Conservation (phyloP, 1,140 invertebrate species). For the Campoletis sonorensis region DNA sequence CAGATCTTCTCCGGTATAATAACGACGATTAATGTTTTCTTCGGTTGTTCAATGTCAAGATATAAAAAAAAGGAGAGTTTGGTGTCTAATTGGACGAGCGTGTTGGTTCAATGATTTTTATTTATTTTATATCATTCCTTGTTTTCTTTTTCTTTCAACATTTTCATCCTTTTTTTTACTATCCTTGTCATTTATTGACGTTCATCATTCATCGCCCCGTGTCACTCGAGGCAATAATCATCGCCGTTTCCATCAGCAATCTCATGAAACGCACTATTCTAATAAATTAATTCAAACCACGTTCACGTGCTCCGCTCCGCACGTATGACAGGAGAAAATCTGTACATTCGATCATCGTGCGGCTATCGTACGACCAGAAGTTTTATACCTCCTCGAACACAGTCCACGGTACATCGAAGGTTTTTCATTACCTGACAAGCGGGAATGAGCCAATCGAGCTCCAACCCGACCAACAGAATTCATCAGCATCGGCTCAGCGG, state of each 20-base stretch:
- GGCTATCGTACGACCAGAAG: background rate
- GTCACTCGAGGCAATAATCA: conserved; percentile 1
- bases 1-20: background rate
- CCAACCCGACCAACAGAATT: background rate
- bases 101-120: background rate
- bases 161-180: background rate
- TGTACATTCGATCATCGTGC: background rate
- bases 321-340: too few relatives aligned
- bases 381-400: background rate
- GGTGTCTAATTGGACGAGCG: background rate
- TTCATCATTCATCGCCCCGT: background rate
- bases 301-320: background rate
- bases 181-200: background rate
- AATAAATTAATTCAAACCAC: conserved; percentile 11
- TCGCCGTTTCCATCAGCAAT: background rate
- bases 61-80: background rate
- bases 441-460: conserved; percentile 8
- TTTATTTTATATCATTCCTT: background rate
- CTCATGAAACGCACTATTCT: background rate
- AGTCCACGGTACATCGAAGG: background rate
- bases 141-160: too few relatives aligned
- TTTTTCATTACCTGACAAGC: background rate
- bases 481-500: background rate
- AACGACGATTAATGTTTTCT: too few relatives aligned
- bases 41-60: background rate